Conservation (phyloP, 2,113 vertebrate genomes). For the Anseranas semipalmata region DNA sequence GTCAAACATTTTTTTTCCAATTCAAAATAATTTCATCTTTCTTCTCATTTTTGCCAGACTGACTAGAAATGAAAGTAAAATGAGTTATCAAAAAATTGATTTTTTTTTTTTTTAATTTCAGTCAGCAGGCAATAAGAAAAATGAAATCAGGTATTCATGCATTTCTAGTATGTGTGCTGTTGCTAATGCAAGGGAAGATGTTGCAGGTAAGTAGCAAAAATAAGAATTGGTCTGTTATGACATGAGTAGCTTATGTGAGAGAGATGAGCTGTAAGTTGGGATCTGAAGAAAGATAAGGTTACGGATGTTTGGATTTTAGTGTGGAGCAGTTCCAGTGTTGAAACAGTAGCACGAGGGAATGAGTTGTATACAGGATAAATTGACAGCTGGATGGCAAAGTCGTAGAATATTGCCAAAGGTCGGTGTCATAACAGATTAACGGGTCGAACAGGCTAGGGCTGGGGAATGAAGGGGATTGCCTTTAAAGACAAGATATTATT, state of each 20-base stretch:
- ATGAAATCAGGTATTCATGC: neutral
- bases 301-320: neutral
- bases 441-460: neutral
- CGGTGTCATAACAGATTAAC: rapidly evolving
- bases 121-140: neutral
- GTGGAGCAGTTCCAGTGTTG: neutral
- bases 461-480: rapidly evolving
- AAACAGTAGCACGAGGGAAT: neutral
- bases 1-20: neutral
- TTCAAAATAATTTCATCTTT: neutral
- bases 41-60: neutral
- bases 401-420: neutral
- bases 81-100: neutral
- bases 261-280: neutral
- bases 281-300: neutral
- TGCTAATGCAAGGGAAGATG: neutral
- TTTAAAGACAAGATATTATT: neutral
- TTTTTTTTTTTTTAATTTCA: neutral
- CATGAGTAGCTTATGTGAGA: neutral
- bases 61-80: constrained; percentile 6
- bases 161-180: neutral
- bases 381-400: neutral
- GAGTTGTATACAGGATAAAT: neutral
- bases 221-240: neutral
- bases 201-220: neutral